phyloP scores from a whole-genome alignment of 2,797 vertebrate genomes.

The Oceanodroma leucorhoa region DNA sequence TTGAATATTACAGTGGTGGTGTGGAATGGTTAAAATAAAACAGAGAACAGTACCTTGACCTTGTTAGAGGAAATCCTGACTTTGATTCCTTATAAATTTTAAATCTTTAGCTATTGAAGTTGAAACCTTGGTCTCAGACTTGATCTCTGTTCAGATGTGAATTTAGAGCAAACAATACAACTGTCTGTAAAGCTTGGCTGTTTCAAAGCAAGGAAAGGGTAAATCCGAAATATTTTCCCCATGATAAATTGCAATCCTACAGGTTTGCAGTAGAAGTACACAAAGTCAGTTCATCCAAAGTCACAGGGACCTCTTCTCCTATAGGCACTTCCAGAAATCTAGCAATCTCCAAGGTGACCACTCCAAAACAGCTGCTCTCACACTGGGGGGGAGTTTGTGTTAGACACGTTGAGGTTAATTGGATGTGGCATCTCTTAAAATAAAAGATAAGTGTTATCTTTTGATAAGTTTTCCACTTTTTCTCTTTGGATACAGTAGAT shows the following conservation, averaged over 20 bases:
- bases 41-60: not conserved
- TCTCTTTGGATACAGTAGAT: not conserved
- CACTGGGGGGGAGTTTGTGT: not conserved
- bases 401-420: not conserved
- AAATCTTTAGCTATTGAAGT: not conserved
- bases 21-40: not conserved
- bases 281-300: not conserved
- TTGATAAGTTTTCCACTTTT: not conserved
- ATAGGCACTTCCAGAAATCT: not conserved
- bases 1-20: not conserved
- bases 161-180: not conserved
- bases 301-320: not conserved
- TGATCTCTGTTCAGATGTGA: not conserved
- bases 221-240: not conserved
- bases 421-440: not conserved
- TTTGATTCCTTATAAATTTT: not conserved
- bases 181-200: not conserved
- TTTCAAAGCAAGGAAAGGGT: not conserved
- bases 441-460: not conserved
- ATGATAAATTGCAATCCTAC: not conserved
- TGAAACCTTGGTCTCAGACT: not conserved
- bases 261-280: not conserved
- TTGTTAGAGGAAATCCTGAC: not conserved
- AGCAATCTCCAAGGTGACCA: not conserved
- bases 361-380: conserved; percentile 28